phyloP scores from a whole-genome alignment of 2,888 invertebrate genomes.

The Chelonus formosanus region DNA sequence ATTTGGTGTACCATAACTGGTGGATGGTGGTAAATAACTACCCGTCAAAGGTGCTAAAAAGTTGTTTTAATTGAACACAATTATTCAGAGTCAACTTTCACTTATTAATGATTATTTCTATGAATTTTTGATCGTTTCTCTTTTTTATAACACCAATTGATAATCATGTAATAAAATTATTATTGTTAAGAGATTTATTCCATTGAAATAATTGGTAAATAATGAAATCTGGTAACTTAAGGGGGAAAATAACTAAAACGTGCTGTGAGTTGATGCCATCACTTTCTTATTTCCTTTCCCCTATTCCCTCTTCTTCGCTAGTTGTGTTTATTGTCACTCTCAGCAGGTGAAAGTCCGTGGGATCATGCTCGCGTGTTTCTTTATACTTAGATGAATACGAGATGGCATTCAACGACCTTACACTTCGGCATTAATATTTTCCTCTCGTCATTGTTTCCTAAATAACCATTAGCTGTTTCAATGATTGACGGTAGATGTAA shows the following conservation, averaged over 20 bases:
- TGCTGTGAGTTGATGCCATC: neutral
- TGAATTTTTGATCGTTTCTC: too few relatives aligned
- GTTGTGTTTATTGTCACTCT: too few relatives aligned
- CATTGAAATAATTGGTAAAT: neutral
- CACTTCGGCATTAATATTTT: neutral
- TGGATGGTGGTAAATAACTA: constrained; percentile 71
- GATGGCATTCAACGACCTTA: constrained; percentile 12
- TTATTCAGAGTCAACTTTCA: neutral
- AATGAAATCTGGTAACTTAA: too few relatives aligned
- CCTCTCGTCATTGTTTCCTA: constrained; percentile 3
- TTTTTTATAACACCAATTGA: too few relatives aligned
- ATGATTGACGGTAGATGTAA: too few relatives aligned
- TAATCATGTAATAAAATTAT: too few relatives aligned
- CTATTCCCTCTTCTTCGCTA: neutral
- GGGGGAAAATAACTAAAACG: too few relatives aligned
- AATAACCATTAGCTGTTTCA: neutral
- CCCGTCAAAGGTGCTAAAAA: constrained; percentile 68
- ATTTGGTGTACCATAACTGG: constrained; percentile 64
- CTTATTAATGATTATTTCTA: neutral
- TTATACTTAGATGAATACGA: neutral
- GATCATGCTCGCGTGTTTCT: constrained; percentile 15
- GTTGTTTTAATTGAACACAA: neutral
- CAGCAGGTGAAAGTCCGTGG: constrained; percentile 21
- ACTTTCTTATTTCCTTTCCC: constrained; percentile 3
- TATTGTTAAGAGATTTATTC: too few relatives aligned